Base-by-base conservation (phyloP, 2,888 invertebrate species). In the Catocala fraxini region DNA sequence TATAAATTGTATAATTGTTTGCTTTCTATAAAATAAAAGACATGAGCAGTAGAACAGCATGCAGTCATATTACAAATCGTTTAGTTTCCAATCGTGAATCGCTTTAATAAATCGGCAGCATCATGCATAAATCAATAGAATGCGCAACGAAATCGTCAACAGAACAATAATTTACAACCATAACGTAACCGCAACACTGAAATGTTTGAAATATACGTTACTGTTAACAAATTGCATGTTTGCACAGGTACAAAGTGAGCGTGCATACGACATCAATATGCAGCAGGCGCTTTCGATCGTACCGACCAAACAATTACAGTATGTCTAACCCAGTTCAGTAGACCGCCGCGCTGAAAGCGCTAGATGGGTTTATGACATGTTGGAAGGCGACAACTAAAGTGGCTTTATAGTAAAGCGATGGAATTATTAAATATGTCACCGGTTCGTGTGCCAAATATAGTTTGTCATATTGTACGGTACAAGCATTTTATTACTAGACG, bases 281-380 rank as follows among this genome's bases (percentile, higher is more conserved):
- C 68, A 62, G 58, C 11, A 25, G 47, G 39, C 43, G 55, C 13
- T 61, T 61, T 74, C 61, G 69, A 67, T 63, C 62, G 56, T 52
- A 43, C 43, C n/a, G 63, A 55, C 56, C 61, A 70, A 71, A 77
- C 63, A 75, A 77, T 66, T 69, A 57, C 55, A 69, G 65, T 75
- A 63, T 75, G 51, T 59, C 60, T 71, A 77, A 74, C 65, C 71
- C 57, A 71, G 75, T 70, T 73, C 48, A 48, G 42, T 10, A n/a
- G 10, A 25, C 10, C 51, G 7, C 41, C 69, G 61, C 61, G 63
- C 6, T 66, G 35, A 68, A 73, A 70, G 67, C 66, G 62, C 58
- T 52, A 15, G 66, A 62, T 66, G 35, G 51, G 51, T 62, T 69
- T 77, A 65, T 62, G 61, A 67, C 56, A 59, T 58, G 61, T 66